These are phyloP conservation scores for Alouatta caraya DNA, from an alignment of 2,797 vertebrate genomes.

Conservation along the genomic window DNA sequence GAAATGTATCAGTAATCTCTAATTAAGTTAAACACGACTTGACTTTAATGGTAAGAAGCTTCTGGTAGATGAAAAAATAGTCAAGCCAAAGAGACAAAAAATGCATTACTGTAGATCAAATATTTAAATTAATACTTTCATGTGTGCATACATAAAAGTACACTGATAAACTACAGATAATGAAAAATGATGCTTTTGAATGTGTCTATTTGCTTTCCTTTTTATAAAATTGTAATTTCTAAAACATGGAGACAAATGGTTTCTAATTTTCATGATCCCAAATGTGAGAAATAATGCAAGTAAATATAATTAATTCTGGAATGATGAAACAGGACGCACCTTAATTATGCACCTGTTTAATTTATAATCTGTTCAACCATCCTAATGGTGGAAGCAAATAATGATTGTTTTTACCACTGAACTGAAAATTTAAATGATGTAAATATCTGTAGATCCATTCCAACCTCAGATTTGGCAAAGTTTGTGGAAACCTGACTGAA, in stretches of 20 bases:
- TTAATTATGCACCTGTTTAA: slow-evolving; percentile 40
- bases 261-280: slow-evolving; percentile 8
- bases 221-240: slow-evolving; percentile 38
- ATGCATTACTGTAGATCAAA: neutral
- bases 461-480: neutral
- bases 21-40: neutral
- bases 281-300: slow-evolving; percentile 38
- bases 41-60: neutral
- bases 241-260: slow-evolving; percentile 26
- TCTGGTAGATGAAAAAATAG: neutral
- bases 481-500: slow-evolving; percentile 24
- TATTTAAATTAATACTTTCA: neutral
- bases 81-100: neutral
- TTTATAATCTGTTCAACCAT: neutral
- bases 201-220: neutral
- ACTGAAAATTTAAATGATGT: neutral
- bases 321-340: slow-evolving; percentile 26
- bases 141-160: neutral
- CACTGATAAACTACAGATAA: neutral
- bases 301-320: slow-evolving; percentile 45
- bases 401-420: neutral
- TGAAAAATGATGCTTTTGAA: neutral
- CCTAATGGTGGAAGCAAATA: neutral
- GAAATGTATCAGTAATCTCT: neutral
- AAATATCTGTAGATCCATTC: slow-evolving; percentile 2